Evolutionary conservation across 2,797 vertebrate genomes (phyloP).

Genomic region (Acipenser ruthenus): DNA sequence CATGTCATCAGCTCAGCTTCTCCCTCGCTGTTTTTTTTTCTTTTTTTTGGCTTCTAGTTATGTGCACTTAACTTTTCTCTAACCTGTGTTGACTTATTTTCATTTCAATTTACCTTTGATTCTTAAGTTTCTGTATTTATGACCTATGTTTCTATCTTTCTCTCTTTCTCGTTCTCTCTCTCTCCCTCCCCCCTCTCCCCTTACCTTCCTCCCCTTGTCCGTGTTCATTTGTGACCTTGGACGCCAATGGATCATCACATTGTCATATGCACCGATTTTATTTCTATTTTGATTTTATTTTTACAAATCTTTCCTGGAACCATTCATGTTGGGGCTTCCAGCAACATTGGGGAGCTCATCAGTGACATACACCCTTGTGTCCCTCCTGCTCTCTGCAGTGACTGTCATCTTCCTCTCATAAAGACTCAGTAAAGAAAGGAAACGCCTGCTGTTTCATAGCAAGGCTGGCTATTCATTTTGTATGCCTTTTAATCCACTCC

Average conservation of each 20-base stretch:
- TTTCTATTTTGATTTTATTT: conserved; percentile 44
- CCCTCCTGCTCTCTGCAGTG: conserved; percentile 77
- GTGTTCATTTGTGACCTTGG: conserved; percentile 73
- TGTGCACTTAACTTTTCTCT: conserved; percentile 47
- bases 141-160: conserved; percentile 86
- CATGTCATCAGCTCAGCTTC: conserved; percentile 61
- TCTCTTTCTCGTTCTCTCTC: conserved; percentile 53
- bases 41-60: conserved; percentile 37
- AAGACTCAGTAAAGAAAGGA: conserved; percentile 44
- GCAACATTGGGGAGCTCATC: conserved; percentile 79
- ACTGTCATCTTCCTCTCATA: conserved; percentile 76
- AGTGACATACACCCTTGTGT: conserved; percentile 72
- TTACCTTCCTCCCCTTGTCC: conserved; percentile 40
- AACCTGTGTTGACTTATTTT: conserved; percentile 50
- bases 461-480: conserved; percentile 46
- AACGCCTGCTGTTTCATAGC: conserved; percentile 55
- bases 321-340: conserved; percentile 50
- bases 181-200: conserved; percentile 30
- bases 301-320: conserved; percentile 36
- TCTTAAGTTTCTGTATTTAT: conserved; percentile 86
- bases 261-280: conserved; percentile 49
- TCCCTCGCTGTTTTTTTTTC: conserved; percentile 48
- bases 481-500: conserved; percentile 64
- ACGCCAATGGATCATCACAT: conserved; percentile 77
- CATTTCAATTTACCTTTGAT: conserved; percentile 65